Conservation (phyloP, 2,797 vertebrate species). For the Megalops cyprinoides region DNA sequence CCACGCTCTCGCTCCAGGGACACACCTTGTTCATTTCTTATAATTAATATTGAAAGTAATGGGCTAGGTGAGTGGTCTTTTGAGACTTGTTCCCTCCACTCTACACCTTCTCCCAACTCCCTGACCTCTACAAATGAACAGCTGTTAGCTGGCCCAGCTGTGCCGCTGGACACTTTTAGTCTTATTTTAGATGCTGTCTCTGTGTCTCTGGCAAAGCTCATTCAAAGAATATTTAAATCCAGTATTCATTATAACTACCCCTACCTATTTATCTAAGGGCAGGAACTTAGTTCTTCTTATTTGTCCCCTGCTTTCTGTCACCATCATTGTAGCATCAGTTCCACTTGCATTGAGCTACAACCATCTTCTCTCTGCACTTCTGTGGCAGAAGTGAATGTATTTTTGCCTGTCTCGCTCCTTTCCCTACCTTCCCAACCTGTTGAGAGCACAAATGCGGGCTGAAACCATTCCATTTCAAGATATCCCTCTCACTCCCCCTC, state of each 20-base stretch:
- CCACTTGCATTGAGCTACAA: neutral
- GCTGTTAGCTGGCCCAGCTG: slow-evolving; percentile 39
- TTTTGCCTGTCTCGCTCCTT: slow-evolving; percentile 19
- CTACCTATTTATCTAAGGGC: neutral
- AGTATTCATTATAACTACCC: no score
- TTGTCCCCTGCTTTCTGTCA: neutral
- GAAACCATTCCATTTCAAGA: slow-evolving; percentile 51
- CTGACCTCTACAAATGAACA: slow-evolving; percentile 41
- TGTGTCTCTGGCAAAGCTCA: neutral
- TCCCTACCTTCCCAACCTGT: slow-evolving; percentile 43
- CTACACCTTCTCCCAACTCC: slow-evolving; percentile 24
- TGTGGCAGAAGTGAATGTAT: slow-evolving; percentile 6
- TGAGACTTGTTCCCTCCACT: slow-evolving; percentile 36
- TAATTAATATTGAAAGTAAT: slow-evolving; percentile 56
- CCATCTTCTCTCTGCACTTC: neutral
- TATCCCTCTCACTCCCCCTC: slow-evolving; percentile 25
- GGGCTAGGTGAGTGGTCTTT: slow-evolving; percentile 47
- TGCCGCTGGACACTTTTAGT: neutral
- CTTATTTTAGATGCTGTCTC: neutral
- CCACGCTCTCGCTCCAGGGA: slow-evolving; percentile 37
- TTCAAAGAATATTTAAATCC: no score
- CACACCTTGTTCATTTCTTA: slow-evolving; percentile 51
- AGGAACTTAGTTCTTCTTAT: neutral
- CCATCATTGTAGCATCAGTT: neutral
- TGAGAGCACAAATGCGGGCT: slow-evolving; percentile 47